phyloP scores from a whole-genome alignment of 2,888 invertebrate species.

The Sminthurinus aureus region DNA sequence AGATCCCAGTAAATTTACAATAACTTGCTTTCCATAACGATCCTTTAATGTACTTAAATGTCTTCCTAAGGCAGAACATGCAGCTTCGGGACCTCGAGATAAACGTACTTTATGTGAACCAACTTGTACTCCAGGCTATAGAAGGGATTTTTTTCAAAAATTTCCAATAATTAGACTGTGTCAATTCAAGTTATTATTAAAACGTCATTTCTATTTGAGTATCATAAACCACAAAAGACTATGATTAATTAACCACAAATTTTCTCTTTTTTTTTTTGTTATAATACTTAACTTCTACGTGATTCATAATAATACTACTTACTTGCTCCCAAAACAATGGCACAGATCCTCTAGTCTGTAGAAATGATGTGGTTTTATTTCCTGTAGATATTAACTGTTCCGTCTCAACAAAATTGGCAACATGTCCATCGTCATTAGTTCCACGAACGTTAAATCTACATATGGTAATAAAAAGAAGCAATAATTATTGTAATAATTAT shows the following conservation, averaged over 20 bases:
- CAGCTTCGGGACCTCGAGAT: constrained; percentile 93
- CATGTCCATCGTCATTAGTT: constrained; percentile 98
- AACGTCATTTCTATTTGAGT: too few relatives aligned
- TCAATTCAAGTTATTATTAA: too few relatives aligned
- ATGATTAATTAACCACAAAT: too few relatives aligned
- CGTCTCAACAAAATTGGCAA: constrained; percentile 99
- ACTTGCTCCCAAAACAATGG: constrained; percentile 99
- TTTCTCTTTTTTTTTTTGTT: too few relatives aligned
- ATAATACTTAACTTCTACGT: too few relatives aligned
- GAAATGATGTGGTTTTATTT: constrained; percentile 85
- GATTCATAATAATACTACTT: too few relatives aligned
- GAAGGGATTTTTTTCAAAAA: too few relatives aligned
- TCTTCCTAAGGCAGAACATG: constrained; percentile 90
- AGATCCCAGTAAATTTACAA: constrained; percentile 91
- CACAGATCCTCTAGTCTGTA: constrained; percentile 95
- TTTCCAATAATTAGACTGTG: too few relatives aligned
- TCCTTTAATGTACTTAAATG: constrained; percentile 86
- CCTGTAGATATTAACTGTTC: constrained; percentile 96
- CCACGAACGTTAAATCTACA: constrained; percentile 93
- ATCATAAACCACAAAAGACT: too few relatives aligned
- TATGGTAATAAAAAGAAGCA: background rate
- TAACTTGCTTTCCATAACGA: constrained; percentile 88
- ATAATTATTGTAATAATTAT: background rate
- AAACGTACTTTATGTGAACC: constrained; percentile 98
- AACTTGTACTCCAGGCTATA: too few relatives aligned